Conservation (phyloP, 2,888 invertebrate genomes). For the Scaptomyza polygonia region DNA sequence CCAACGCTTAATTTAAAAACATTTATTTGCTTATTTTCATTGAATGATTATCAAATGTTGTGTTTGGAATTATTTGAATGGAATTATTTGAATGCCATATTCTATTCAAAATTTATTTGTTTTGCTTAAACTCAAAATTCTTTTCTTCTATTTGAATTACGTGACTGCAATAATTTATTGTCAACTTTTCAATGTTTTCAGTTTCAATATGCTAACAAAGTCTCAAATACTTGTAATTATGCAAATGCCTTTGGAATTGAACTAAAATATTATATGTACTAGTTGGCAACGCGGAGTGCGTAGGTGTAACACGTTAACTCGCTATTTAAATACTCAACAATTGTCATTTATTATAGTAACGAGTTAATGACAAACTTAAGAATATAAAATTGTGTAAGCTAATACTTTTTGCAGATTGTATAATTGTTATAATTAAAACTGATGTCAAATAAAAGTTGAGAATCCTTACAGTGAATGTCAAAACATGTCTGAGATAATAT, state of each 20-base stretch:
- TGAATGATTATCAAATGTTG: constrained; percentile 26
- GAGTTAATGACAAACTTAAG: not conserved
- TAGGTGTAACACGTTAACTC: constrained; percentile 36
- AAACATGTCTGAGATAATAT: not conserved
- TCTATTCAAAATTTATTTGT: constrained; percentile 21
- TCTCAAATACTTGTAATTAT: constrained; percentile 23
- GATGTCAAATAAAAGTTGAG: not conserved
- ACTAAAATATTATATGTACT: constrained; percentile 15
- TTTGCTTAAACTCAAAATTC: constrained; percentile 16
- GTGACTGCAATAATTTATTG: constrained; percentile 53
- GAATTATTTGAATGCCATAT: constrained; percentile 61
- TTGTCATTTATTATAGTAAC: not conserved
- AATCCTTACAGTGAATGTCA: not conserved
- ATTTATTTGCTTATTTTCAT: constrained; percentile 10
- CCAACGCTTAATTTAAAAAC: not conserved
- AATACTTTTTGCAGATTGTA: not conserved
- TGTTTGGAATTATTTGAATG: constrained; percentile 58
- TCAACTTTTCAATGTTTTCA: constrained; percentile 36
- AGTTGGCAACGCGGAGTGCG: constrained; percentile 13
- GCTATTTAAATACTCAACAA: constrained; percentile 11
- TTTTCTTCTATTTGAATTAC: constrained; percentile 62
- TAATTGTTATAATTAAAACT: not conserved
- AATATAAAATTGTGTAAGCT: not conserved
- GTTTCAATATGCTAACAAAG: constrained; percentile 9
- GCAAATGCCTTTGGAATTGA: constrained; percentile 31